These are phyloP conservation scores for Neuroscelio doddi DNA, from an alignment of 2,888 invertebrate genomes.

Conservation along the genomic window DNA sequence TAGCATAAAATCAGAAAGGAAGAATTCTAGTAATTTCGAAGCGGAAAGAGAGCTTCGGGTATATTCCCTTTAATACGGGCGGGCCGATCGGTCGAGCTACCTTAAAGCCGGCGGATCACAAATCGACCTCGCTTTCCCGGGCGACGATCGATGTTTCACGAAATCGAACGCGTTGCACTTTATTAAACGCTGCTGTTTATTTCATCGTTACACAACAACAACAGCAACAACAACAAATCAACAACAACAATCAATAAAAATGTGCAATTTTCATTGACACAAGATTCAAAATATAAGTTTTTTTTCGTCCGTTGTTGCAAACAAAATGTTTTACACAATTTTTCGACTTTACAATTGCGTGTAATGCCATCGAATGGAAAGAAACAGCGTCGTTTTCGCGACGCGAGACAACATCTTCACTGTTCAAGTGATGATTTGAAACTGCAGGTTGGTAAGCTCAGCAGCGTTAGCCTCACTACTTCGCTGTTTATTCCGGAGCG, in stretches of 20 bases:
- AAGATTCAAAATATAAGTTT: too few relatives aligned
- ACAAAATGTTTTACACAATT: too few relatives aligned
- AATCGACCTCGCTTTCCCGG: constrained; percentile 45
- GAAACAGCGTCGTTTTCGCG: constrained; percentile 6
- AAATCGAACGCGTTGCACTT: constrained; percentile 25
- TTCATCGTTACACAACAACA: constrained; percentile 7
- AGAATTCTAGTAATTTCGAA: constrained; percentile 26
- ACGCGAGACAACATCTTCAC: constrained; percentile 20
- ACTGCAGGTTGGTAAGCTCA: constrained; percentile 35
- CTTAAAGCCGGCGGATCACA: constrained; percentile 48
- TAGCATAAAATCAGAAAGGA: constrained; percentile 19
- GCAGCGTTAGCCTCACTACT: constrained; percentile 28
- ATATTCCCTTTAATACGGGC: constrained; percentile 49
- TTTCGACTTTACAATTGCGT: not conserved
- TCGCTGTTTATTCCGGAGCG: constrained; percentile 19
- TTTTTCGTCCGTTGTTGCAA: too few relatives aligned
- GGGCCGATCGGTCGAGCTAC: constrained; percentile 45
- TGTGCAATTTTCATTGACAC: not conserved
- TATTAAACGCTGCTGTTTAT: constrained; percentile 8
- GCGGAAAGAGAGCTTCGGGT: constrained; percentile 32
- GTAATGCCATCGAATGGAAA: not conserved
- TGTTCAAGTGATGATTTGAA: constrained; percentile 33
- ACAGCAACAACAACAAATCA: not conserved
- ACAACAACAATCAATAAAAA: too few relatives aligned
- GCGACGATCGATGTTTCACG: constrained; percentile 45